Evolutionary conservation across 2,888 invertebrate species (phyloP).

Genomic region (Dryomyza anilis): DNA sequence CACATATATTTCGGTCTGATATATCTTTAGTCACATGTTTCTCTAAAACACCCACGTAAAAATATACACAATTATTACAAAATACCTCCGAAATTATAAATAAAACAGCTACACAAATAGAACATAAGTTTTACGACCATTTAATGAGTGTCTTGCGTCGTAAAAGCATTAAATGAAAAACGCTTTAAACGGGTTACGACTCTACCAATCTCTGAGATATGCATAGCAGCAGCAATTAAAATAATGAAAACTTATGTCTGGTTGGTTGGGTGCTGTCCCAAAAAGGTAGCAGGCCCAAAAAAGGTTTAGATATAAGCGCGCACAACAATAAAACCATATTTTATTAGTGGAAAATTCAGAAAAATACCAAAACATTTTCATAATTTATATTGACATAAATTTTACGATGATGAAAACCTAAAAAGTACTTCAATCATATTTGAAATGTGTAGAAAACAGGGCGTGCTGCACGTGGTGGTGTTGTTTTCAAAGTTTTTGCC

Average conservation of each 20-base stretch:
- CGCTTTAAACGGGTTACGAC: neutral
- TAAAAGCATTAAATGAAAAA: neutral
- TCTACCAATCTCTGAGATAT: too few relatives aligned
- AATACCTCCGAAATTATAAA: neutral
- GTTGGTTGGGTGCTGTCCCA: too few relatives aligned
- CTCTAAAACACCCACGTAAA: too few relatives aligned
- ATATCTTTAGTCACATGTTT: too few relatives aligned
- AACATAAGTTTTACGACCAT: slow-evolving; percentile 5
- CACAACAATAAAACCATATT: slow-evolving; percentile 8
- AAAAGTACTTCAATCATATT: too few relatives aligned
- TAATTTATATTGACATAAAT: slow-evolving; percentile 18
- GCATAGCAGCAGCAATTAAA: too few relatives aligned
- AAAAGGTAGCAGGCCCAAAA: neutral
- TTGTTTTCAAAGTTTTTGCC: neutral
- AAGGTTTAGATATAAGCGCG: slow-evolving; percentile 8
- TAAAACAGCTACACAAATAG: neutral
- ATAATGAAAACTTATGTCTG: neutral
- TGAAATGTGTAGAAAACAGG: neutral
- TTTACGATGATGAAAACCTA: too few relatives aligned
- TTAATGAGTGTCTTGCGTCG: slow-evolving; percentile 4
- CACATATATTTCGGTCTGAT: too few relatives aligned
- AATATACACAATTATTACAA: neutral
- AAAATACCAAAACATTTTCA: slow-evolving; percentile 20
- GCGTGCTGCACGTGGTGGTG: neutral
- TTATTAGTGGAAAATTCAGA: slow-evolving; percentile 16